These are phyloP conservation scores for Drosophila paramelanica DNA, from an alignment of 2,888 invertebrate species.

Conservation along the genomic window DNA sequence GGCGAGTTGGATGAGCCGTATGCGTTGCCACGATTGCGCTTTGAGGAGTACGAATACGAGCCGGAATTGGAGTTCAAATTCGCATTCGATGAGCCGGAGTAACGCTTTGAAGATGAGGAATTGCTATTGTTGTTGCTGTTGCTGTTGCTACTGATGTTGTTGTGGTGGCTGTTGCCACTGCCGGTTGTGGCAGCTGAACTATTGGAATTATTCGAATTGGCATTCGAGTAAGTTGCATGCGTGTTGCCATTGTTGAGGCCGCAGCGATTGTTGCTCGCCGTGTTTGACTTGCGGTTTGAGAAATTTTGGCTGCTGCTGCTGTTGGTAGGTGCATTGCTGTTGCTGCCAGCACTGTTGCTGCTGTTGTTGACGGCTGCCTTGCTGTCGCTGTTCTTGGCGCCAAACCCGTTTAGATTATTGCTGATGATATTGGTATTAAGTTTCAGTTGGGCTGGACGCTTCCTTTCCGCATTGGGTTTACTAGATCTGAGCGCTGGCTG, in stretches of 20 bases:
- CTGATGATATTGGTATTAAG: slow-evolving; percentile 30
- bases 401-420: slow-evolving; percentile 41
- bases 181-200: slow-evolving; percentile 19
- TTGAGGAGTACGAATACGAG: slow-evolving; percentile 81
- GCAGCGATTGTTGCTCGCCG: slow-evolving; percentile 29
- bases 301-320: slow-evolving; percentile 28
- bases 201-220: slow-evolving; percentile 40
- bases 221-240: slow-evolving; percentile 62
- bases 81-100: slow-evolving; percentile 63
- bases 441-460: slow-evolving; percentile 54
- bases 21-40: slow-evolving; percentile 68
- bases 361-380: slow-evolving; percentile 19
- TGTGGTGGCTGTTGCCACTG: slow-evolving; percentile 26
- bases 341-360: slow-evolving; percentile 29
- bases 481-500: slow-evolving; percentile 32
- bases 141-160: slow-evolving; percentile 22
- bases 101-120: slow-evolving; percentile 72
- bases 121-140: slow-evolving; percentile 51
- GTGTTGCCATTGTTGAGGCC: slow-evolving; percentile 25
- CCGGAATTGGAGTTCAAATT: slow-evolving; percentile 68
- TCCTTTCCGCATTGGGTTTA: slow-evolving; percentile 55
- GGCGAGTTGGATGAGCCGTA: slow-evolving; percentile 69
- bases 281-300: slow-evolving; percentile 51
- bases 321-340: slow-evolving; percentile 11
- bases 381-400: slow-evolving; percentile 33